Percentiles rank a stretch among this genome's conserved stretches.
Conservation (phyloP, 2,888 invertebrate genomes). For the Acronicta alni region DNA sequence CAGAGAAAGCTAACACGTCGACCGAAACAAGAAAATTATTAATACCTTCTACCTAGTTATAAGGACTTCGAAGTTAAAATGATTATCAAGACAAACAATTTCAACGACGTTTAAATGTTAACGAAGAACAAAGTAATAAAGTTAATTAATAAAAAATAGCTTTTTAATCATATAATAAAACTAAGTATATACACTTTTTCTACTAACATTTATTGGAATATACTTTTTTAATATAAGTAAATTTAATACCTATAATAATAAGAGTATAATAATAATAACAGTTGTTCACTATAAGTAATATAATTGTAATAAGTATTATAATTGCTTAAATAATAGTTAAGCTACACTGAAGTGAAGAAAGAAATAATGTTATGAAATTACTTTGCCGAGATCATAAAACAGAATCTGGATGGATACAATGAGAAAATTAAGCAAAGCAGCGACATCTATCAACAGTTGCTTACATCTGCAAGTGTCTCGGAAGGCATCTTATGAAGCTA, state of each 20-base stretch:
- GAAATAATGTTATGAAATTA: no score
- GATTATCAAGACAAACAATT: not conserved
- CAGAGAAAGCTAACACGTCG: conserved; percentile 27
- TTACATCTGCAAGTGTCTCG: not conserved
- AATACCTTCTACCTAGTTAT: conserved; percentile 15
- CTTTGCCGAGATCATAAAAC: not conserved
- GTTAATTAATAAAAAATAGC: no score
- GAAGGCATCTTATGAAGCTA: not conserved
- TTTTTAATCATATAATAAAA: no score
- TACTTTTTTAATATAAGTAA: no score
- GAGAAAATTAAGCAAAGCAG: conserved; percentile 4
- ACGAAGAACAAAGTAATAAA: not conserved
- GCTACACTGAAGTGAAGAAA: no score
- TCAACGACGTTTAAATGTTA: not conserved
- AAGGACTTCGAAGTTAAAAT: conserved; percentile 3
- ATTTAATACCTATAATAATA: no score
- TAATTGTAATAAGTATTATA: no score
- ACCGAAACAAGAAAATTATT: conserved; percentile 37
- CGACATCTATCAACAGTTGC: conserved; percentile 54
- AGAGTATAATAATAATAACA: no score
- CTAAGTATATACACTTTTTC: no score
- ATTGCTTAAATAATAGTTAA: no score
- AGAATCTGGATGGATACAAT: not conserved
- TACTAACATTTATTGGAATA: no score
- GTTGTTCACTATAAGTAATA: no score